Evolutionary conservation across 2,113 vertebrate species (phyloP).

Genomic region (Mugil cephalus): DNA sequence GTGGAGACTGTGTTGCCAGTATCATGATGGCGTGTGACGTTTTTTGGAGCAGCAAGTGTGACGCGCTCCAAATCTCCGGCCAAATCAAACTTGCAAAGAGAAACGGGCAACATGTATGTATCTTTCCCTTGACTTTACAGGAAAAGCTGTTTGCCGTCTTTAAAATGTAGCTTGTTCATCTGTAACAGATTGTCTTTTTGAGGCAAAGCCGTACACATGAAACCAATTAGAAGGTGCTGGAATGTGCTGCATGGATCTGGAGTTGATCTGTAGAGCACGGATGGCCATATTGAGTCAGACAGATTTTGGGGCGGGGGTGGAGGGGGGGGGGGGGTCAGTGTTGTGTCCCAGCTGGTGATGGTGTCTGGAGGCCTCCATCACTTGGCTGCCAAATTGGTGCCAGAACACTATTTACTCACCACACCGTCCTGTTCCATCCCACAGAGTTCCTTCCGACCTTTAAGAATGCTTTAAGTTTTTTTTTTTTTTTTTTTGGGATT

Average conservation of each 20-base stretch:
- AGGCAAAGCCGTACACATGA: constrained; percentile 73
- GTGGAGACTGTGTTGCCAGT: not conserved
- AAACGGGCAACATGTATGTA: not conserved
- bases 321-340: constrained; percentile 58
- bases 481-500: constrained; percentile 35
- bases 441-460: constrained; percentile 20
- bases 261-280: constrained; percentile 76
- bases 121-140: constrained; percentile 20
- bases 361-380: constrained; percentile 62
- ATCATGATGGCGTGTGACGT: not conserved
- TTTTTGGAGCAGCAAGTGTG: constrained; percentile 3
- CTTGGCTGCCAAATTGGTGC: constrained; percentile 56
- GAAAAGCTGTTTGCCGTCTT: constrained; percentile 28
- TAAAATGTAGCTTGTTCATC: constrained; percentile 37
- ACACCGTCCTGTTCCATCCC: constrained; percentile 38
- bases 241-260: constrained; percentile 82
- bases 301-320: constrained; percentile 18
- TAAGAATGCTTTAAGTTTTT: constrained; percentile 35
- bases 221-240: constrained; percentile 85
- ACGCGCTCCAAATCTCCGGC: not conserved
- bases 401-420: constrained; percentile 53
- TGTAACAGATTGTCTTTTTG: constrained; percentile 63
- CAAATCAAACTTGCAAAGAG: not conserved
- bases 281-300: constrained; percentile 70
- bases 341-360: constrained; percentile 72